These are phyloP conservation scores for Campoletis sonorensis DNA, from an alignment of 1,140 invertebrate species.

Conservation along the genomic window DNA sequence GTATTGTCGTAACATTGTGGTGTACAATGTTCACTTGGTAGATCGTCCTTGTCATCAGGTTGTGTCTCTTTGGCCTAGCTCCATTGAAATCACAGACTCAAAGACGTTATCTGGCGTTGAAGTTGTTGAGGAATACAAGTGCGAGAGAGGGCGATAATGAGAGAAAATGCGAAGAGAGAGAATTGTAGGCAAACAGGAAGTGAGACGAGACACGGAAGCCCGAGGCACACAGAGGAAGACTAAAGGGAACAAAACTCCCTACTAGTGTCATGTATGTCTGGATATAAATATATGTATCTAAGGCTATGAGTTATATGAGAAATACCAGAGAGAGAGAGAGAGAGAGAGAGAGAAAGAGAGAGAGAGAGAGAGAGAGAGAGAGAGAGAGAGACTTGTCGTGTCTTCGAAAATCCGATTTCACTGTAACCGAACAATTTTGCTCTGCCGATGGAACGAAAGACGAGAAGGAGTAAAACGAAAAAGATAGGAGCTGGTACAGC, in stretches of 20 bases:
- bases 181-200: conserved; percentile 49
- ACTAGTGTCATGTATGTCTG: conserved; percentile 4
- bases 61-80: conserved; percentile 20
- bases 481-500: conserved; percentile 14
- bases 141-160: not conserved
- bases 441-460: conserved; percentile 2
- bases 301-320: not conserved
- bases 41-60: conserved; percentile 22
- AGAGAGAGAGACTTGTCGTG: conserved; percentile 55
- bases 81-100: conserved; percentile 51
- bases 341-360: conserved; percentile 52
- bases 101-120: conserved; percentile 37
- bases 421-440: conserved; percentile 53
- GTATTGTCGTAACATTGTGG: conserved; percentile 18
- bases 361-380: conserved; percentile 41
- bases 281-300: not conserved
- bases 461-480: conserved; percentile 1
- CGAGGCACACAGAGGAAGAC: not conserved
- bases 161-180: conserved; percentile 49
- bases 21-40: conserved; percentile 24
- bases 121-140: not conserved
- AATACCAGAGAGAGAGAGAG: conserved; percentile 32
- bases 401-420: conserved; percentile 64
- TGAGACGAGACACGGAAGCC: conserved; percentile 4
- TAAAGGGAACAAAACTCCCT: conserved; percentile 10